phyloP scores from a whole-genome alignment of 2,888 invertebrate species.

The Oligia latruncula region DNA sequence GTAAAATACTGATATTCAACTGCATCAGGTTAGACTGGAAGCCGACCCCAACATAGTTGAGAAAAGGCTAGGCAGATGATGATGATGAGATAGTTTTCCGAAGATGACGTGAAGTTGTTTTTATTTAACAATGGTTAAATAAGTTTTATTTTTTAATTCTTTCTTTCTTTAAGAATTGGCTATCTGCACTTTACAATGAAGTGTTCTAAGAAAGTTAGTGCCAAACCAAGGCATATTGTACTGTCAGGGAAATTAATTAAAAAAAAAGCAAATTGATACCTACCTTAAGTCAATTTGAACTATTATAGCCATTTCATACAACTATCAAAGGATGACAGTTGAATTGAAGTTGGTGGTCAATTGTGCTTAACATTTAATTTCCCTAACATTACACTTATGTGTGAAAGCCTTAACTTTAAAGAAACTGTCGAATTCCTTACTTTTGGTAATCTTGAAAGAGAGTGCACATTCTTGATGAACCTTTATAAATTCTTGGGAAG shows the following conservation, averaged over 20 bases:
- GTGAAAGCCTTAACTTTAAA: background rate
- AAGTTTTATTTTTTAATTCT: background rate
- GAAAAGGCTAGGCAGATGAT: too few relatives aligned
- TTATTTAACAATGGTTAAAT: background rate
- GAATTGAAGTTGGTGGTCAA: too few relatives aligned
- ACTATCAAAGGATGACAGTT: background rate
- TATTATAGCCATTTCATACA: background rate
- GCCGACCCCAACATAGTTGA: too few relatives aligned
- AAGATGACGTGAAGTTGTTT: background rate
- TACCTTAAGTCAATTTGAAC: background rate
- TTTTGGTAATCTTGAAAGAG: background rate
- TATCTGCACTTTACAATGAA: background rate
- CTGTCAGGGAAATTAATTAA: background rate
- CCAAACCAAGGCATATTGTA: background rate
- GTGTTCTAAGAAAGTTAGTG: background rate
- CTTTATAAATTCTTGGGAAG: background rate
- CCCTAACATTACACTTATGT: too few relatives aligned
- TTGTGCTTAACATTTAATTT: background rate
- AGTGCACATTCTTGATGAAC: background rate
- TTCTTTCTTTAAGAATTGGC: background rate
- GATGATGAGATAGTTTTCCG: too few relatives aligned
- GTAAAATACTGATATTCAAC: too few relatives aligned
- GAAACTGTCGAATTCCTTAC: background rate
- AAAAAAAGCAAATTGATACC: background rate
- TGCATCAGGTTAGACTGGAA: too few relatives aligned